These are phyloP conservation scores for Catagonus wagneri DNA, from an alignment of 2,113 vertebrate genomes.

Conservation along the genomic window DNA sequence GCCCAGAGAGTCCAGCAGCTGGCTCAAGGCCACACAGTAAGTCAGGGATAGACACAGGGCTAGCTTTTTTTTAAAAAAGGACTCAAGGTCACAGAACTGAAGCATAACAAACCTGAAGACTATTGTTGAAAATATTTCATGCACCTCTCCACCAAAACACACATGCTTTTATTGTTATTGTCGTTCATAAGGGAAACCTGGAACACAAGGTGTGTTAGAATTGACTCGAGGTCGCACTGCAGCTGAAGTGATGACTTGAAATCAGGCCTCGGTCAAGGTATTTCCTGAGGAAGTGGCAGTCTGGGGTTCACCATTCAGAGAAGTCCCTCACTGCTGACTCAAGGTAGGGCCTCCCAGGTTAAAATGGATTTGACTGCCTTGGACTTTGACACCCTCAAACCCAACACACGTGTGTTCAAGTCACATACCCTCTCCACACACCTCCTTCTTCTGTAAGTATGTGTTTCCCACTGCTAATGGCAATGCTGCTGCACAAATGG, in stretches of 20 bases:
- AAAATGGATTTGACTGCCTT: neutral
- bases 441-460: neutral
- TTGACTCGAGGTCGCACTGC: neutral
- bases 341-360: neutral
- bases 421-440: neutral
- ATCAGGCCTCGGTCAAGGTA: neutral
- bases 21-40: conserved; percentile 61
- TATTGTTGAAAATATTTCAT: conserved; percentile 11
- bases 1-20: conserved; percentile 48
- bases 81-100: conserved; percentile 17
- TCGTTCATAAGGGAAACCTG: neutral
- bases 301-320: neutral
- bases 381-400: conserved; percentile 9
- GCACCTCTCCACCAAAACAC: neutral
- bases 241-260: neutral
- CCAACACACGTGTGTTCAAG: neutral
- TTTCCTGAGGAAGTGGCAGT: neutral
- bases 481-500: neutral
- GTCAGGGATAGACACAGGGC: neutral
- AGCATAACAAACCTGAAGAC: neutral
- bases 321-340: neutral
- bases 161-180: neutral
- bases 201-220: conserved; percentile 32
- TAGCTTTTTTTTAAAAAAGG: neutral
- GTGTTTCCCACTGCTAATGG: neutral